Evolutionary conservation across 1,140 invertebrate genomes (phyloP), one percentile per base, ranked within the genome.

Genomic region (Polypedilum pembai): DNA sequence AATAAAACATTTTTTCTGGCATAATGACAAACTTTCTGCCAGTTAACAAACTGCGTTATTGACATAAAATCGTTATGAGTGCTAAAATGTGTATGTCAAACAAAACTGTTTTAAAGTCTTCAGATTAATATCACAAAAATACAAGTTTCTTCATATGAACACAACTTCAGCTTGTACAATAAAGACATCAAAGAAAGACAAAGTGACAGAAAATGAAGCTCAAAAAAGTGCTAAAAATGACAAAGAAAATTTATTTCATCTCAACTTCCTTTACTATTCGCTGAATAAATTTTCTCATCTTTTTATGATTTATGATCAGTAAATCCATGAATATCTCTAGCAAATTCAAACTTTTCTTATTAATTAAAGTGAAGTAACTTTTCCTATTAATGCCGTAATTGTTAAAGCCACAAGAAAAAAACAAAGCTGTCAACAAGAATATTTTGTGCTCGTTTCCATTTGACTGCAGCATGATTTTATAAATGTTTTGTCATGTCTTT

Each of bases 401-500:
- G n/a, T 12, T 1, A 56, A n/a, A 56, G n/a, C n/a, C 45, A n/a
- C 45, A 56, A 45, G 8, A 45, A 15, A 56, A 56, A 45, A 15
- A 12, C 45, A 56, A 12, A 56, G 45, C 45, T 56, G 45, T 56
- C 45, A 56, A 56, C 45, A 56, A n/a, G 12, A n/a, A 56, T 56
- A 15, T 56, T n/a, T 56, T 12, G 4, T 56, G 8, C 45, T 56
- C n/a, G 4, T 56, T 56, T 56, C 45, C 45, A 56, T 56, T 56
- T 56, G 45, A 56, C 45, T 56, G 45, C 45, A 15, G 12, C n/a
- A 69, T 69, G 65, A 69, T 69, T 69, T 69, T 69, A 18, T 69
- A 69, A 69, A 69, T 69, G 65, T 69, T 69, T 69, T 69, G 65
- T 69, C 65, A 69, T 69, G 65, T 69, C 20, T 69, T 18, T 69